Percentiles rank a stretch among this genome's conserved stretches.
Conservation (phyloP, 2,113 vertebrate genomes). For the Dolichallabes microphthalmus region DNA sequence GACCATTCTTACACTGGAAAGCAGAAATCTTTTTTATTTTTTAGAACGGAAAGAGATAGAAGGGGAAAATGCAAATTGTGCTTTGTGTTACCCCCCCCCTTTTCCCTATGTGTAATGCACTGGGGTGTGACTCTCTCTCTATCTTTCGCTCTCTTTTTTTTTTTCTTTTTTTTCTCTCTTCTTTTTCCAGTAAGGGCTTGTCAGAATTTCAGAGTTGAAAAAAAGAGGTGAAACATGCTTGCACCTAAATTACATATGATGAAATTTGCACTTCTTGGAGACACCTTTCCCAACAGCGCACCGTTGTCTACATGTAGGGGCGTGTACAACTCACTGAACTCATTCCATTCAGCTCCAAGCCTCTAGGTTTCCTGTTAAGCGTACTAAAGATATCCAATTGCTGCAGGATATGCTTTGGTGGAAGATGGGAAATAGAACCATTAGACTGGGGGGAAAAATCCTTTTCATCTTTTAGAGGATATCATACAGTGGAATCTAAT, state of each 20-base stretch:
- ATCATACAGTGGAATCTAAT: not conserved
- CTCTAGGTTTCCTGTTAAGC: not conserved
- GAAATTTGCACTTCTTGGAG: constrained; percentile 53
- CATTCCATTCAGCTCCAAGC: constrained; percentile 23
- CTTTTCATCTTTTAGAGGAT: not conserved
- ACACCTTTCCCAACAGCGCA: not conserved
- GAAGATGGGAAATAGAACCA: not conserved
- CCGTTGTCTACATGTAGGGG: constrained; percentile 7
- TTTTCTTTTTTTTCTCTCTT: constrained; percentile 2
- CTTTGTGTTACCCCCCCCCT: not conserved
- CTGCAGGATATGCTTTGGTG: not conserved
- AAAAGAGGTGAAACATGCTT: constrained; percentile 28
- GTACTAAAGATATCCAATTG: constrained; percentile 5
- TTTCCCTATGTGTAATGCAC: constrained; percentile 6
- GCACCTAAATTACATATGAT: constrained; percentile 32
- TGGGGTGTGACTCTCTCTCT: constrained; percentile 7
- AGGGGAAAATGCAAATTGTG: not conserved
- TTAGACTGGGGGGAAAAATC: not conserved
- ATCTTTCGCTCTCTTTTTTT: not conserved
- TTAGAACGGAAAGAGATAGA: not conserved
- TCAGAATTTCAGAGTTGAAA: constrained; percentile 37
- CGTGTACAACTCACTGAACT: not conserved
- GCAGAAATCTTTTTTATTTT: constrained; percentile 18
- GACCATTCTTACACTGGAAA: constrained; percentile 49
- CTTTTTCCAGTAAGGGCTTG: constrained; percentile 52